A percentile compares a stretch with the other conserved stretches of the same genome.
Evolutionary conservation across 2,888 invertebrate species (phyloP).

Genomic region (Orchestes rusci): DNA sequence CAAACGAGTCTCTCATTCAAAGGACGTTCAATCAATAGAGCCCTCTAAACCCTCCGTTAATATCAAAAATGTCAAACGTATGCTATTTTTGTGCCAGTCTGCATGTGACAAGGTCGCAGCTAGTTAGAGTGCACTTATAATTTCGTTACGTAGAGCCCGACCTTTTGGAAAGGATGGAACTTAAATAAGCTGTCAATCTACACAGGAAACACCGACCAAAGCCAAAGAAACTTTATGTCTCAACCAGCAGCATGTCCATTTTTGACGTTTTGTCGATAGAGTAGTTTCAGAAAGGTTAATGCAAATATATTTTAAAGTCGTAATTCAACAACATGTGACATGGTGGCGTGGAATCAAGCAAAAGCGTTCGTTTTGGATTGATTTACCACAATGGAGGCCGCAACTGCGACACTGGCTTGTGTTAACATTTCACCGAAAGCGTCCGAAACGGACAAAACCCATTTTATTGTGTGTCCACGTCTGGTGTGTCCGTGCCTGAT

Average conservation of each 20-base stretch:
- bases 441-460: slow-evolving; percentile 26
- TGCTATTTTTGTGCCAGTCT: no score
- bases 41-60: no score
- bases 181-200: slow-evolving; percentile 38
- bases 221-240: slow-evolving; percentile 34
- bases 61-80: no score
- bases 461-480: slow-evolving; percentile 27
- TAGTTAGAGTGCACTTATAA: slow-evolving; percentile 29
- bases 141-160: slow-evolving; percentile 27
- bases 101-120: slow-evolving; percentile 19
- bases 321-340: no score
- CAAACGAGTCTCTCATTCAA: no score
- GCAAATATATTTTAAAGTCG: no score
- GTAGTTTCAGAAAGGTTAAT: slow-evolving; percentile 2
- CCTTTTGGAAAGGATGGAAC: slow-evolving; percentile 34
- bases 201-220: slow-evolving; percentile 32
- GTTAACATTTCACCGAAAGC: slow-evolving; percentile 27
- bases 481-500: slow-evolving; percentile 21
- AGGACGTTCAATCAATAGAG: no score
- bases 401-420: slow-evolving; percentile 22
- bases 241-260: slow-evolving; percentile 34
- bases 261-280: slow-evolving; percentile 29
- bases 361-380: slow-evolving; percentile 40
- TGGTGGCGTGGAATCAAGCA: slow-evolving; percentile 36
- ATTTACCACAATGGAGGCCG: slow-evolving; percentile 38